Conservation (phyloP, 53 echinoderm and acorn worm genomes). For the Holothuria leucospilota region DNA sequence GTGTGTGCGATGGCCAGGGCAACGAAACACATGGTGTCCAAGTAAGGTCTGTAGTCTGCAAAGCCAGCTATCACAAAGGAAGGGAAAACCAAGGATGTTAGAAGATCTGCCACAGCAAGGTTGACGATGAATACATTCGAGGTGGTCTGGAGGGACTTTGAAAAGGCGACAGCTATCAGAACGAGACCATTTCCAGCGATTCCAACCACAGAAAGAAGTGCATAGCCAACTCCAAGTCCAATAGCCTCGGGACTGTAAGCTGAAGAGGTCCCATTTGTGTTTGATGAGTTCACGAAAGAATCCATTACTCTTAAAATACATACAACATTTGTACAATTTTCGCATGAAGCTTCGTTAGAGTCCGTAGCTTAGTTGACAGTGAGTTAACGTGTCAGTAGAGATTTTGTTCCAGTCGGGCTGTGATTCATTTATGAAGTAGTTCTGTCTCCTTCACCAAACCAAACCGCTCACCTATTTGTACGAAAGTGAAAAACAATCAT, state of each 20-base stretch:
- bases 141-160: slow-evolving; percentile 5
- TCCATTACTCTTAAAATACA: too few species aligned
- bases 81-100: slow-evolving; percentile 5
- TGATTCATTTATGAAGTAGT: too few species aligned
- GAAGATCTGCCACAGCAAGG: slow-evolving; percentile 16
- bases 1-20: slow-evolving; percentile 14
- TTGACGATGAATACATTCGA: slow-evolving; percentile 25
- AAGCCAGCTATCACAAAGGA: slow-evolving; percentile 1
- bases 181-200: slow-evolving; percentile 11
- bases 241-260: neutral
- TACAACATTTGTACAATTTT: too few species aligned
- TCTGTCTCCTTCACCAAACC: too few species aligned
- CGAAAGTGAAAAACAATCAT: too few species aligned
- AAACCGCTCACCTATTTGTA: too few species aligned
- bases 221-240: slow-evolving; percentile 11
- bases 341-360: too few species aligned
- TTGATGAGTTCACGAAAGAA: neutral
- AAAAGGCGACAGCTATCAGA: neutral
- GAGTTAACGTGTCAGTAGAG: too few species aligned
- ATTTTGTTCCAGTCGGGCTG: too few species aligned
- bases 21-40: neutral
- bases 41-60: neutral
- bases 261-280: neutral
- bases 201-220: neutral
- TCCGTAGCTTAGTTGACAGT: too few species aligned